Conservation (phyloP, 2,888 invertebrate genomes). For the Flexamia atlantica region DNA sequence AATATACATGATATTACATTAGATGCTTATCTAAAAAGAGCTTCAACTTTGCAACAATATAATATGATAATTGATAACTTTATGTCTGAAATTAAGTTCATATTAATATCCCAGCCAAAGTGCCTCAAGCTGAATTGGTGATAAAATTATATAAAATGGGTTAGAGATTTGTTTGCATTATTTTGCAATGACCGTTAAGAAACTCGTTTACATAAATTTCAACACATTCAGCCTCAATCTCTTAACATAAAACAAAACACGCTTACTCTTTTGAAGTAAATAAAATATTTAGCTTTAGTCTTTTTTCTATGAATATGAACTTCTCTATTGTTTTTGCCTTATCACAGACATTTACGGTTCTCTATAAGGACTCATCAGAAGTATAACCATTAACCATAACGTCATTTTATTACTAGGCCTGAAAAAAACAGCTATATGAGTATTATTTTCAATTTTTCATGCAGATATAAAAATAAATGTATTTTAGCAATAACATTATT, state of each 20-base stretch:
- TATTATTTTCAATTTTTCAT: neutral
- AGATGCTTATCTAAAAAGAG: constrained; percentile 19
- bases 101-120: neutral
- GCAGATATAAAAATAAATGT: constrained; percentile 15
- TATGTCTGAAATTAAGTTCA: neutral
- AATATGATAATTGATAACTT: constrained; percentile 16
- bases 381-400: neutral
- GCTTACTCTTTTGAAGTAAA: neutral
- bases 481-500: constrained; percentile 14
- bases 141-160: neutral
- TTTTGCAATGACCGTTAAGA: neutral
- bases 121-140: neutral
- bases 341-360: constrained; percentile 9
- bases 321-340: neutral
- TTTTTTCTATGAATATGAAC: neutral
- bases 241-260: constrained; percentile 2
- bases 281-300: neutral
- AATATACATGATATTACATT: constrained; percentile 57
- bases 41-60: constrained; percentile 9
- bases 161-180: neutral
- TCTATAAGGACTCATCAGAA: neutral
- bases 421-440: neutral
- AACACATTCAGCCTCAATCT: neutral
- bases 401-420: neutral
- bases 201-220: neutral